phyloP scores from a whole-genome alignment of 2,113 vertebrate species.

The Syrmaticus mikado region DNA sequence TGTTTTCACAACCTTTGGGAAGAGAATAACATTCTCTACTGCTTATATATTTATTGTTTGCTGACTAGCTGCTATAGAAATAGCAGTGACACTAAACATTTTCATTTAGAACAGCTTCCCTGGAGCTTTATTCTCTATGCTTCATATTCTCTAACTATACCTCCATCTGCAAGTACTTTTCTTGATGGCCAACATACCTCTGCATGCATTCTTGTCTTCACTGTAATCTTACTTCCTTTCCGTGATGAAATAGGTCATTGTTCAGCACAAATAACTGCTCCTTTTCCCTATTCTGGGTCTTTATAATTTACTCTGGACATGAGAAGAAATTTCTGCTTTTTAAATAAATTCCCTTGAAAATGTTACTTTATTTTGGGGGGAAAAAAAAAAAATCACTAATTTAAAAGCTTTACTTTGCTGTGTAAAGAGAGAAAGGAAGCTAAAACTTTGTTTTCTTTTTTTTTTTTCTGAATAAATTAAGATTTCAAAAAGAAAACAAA shows the following conservation, averaged over 20 bases:
- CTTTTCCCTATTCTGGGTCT: not conserved
- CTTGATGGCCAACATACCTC: not conserved
- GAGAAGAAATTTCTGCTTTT: not conserved
- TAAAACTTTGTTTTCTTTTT: not conserved
- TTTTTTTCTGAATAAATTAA: not conserved
- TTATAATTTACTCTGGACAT: not conserved
- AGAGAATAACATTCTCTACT: not conserved
- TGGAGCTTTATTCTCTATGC: not conserved
- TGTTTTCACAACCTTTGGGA: not conserved
- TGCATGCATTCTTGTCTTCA: not conserved
- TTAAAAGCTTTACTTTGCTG: not conserved
- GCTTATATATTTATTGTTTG: conserved; percentile 21
- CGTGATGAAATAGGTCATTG: not conserved
- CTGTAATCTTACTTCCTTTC: not conserved
- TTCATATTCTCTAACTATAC: not conserved
- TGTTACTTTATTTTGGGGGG: not conserved
- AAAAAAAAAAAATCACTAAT: not conserved
- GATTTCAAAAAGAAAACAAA: accelerated
- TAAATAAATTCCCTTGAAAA: not conserved
- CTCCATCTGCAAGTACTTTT: conserved; percentile 53
- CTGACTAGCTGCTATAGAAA: conserved; percentile 23
- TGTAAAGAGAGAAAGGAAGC: not conserved
- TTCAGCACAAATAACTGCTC: not conserved
- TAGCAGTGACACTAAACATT: conserved; percentile 14
- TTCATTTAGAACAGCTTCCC: conserved; percentile 15